Conservation (phyloP, 2,113 vertebrate genomes). For the Pheucticus melanocephalus region DNA sequence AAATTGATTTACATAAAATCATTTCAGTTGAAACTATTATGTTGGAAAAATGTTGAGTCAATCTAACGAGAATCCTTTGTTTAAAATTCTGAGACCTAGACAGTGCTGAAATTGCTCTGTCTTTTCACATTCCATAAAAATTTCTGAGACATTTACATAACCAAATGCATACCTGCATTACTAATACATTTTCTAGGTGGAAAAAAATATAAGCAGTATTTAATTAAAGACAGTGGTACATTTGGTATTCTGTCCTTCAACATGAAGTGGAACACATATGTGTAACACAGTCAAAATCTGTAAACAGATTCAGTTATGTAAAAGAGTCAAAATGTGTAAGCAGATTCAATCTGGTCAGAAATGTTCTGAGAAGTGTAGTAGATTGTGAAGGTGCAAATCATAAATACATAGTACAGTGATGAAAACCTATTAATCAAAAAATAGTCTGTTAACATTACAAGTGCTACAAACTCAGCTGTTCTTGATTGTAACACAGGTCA, state of each 20-base stretch:
- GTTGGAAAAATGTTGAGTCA: background rate
- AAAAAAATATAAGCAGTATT: background rate
- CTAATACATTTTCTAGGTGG: background rate
- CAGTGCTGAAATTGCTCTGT: background rate
- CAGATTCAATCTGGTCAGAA: background rate
- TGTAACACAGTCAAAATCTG: background rate
- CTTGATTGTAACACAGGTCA: background rate
- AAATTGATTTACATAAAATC: background rate
- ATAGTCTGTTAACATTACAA: background rate
- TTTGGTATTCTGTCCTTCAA: background rate
- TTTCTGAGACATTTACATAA: background rate
- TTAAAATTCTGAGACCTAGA: background rate
- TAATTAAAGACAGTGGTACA: background rate
- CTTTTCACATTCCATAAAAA: background rate
- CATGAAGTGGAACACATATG: rapidly evolving
- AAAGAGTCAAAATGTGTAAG: background rate
- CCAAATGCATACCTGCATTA: background rate
- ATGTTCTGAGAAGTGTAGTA: background rate
- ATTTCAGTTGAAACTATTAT: background rate
- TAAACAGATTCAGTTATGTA: background rate
- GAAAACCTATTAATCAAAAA: background rate
- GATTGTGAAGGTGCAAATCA: background rate
- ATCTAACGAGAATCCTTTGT: background rate
- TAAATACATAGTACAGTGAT: background rate
- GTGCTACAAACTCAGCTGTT: background rate